Evolutionary conservation across 2,113 vertebrate genomes (phyloP).

Genomic region (Alouatta palliata): DNA sequence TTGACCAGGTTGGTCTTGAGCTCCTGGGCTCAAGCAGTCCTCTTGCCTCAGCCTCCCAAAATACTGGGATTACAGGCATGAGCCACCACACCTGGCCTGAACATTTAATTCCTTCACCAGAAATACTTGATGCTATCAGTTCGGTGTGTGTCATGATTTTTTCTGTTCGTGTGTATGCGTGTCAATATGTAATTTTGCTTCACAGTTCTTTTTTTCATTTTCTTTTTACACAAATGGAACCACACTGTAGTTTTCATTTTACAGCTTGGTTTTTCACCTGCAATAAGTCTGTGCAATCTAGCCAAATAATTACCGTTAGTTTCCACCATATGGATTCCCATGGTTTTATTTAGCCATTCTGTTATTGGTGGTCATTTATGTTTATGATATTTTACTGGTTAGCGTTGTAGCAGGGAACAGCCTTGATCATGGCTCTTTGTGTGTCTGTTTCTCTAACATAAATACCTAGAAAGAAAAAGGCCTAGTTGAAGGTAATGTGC

Average conservation of each 20-base stretch:
- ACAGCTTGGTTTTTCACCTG: slow-evolving; percentile 39
- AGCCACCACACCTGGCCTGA: too few relatives aligned
- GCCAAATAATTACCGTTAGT: background rate
- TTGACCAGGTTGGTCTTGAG: too few relatives aligned
- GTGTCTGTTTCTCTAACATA: slow-evolving; percentile 6
- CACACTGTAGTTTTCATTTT: slow-evolving; percentile 40
- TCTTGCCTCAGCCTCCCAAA: too few relatives aligned
- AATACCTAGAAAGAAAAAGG: background rate
- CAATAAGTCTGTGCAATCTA: background rate
- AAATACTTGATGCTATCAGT: background rate
- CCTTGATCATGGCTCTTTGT: background rate
- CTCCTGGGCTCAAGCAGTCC: too few relatives aligned
- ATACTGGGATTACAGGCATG: too few relatives aligned
- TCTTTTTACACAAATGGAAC: slow-evolving; percentile 9
- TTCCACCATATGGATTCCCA: background rate
- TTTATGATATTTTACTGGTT: background rate
- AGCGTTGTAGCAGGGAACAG: background rate
- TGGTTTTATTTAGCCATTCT: background rate
- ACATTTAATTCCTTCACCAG: background rate
- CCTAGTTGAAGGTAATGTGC: background rate
- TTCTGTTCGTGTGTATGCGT: background rate
- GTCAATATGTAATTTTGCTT: slow-evolving; percentile 33
- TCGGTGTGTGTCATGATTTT: background rate
- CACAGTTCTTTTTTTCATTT: background rate
- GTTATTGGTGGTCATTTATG: background rate